Conservation (phyloP, 2,888 invertebrate species). For the Trachelus tabidus region DNA sequence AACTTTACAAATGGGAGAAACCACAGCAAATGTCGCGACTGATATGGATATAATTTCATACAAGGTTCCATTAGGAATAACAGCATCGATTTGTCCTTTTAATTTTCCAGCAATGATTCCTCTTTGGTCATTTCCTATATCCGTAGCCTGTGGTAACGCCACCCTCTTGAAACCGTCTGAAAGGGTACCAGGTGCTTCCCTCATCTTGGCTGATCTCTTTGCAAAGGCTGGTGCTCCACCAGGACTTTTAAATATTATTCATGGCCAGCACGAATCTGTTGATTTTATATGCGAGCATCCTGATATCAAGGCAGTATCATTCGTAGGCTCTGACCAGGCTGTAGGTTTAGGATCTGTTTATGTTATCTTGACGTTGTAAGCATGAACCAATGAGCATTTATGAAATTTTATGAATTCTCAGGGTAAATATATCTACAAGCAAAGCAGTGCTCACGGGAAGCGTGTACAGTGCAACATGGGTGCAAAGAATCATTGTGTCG, state of each 20-base stretch:
- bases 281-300: constrained; percentile 98
- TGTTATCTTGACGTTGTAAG: neutral
- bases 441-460: constrained; percentile 92
- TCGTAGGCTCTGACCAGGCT: constrained; percentile 97
- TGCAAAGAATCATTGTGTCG: constrained; percentile 98
- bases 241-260: constrained; percentile 96
- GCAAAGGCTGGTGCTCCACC: constrained; percentile 96
- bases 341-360: constrained; percentile 66
- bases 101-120: constrained; percentile 99
- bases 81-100: constrained; percentile 96
- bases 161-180: constrained; percentile 97
- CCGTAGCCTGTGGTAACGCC: constrained; percentile 93
- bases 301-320: constrained; percentile 95
- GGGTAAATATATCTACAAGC: constrained; percentile 94
- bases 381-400: neutral
- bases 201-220: constrained; percentile 93
- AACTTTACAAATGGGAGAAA: constrained; percentile 92
- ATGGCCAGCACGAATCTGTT: constrained; percentile 94
- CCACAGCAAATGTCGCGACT: constrained; percentile 85
- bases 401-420: constrained; percentile 45
- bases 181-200: constrained; percentile 95
- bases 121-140: constrained; percentile 92
- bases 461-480: constrained; percentile 99
- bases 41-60: constrained; percentile 98
- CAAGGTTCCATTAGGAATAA: constrained; percentile 92